phyloP scores from a whole-genome alignment of 1,140 invertebrate genomes.

The Drosophila parabipectinata region DNA sequence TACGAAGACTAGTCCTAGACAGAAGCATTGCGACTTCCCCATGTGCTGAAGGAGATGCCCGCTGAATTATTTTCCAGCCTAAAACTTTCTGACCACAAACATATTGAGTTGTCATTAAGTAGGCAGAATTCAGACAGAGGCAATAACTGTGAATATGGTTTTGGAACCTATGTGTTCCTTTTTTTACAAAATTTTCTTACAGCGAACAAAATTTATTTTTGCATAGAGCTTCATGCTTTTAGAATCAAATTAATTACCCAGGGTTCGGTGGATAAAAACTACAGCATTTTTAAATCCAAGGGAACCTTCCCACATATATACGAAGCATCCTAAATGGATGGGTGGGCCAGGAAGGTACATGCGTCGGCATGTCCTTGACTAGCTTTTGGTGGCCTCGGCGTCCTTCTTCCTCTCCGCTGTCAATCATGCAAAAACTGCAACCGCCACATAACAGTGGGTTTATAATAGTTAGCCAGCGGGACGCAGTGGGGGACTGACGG shows the following conservation, averaged over 20 bases:
- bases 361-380: constrained; percentile 73
- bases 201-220: no score
- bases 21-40: constrained; percentile 43
- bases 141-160: neutral
- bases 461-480: constrained; percentile 71
- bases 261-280: no score
- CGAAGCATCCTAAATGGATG: constrained; percentile 34
- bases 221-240: no score
- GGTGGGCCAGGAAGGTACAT: constrained; percentile 18
- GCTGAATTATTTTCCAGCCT: constrained; percentile 58
- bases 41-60: constrained; percentile 34
- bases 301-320: constrained; percentile 22
- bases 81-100: constrained; percentile 45
- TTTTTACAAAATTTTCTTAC: no score
- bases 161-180: no score
- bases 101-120: constrained; percentile 67
- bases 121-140: constrained; percentile 4
- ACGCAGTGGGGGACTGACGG: constrained; percentile 8
- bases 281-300: no score
- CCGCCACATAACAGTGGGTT: constrained; percentile 75
- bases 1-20: constrained; percentile 47
- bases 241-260: no score
- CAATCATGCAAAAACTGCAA: constrained; percentile 82
- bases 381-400: constrained; percentile 42
- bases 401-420: constrained; percentile 37